phyloP scores from a whole-genome alignment of 53 echinoderm and acorn worm species.

The Echinometra lucunter region DNA sequence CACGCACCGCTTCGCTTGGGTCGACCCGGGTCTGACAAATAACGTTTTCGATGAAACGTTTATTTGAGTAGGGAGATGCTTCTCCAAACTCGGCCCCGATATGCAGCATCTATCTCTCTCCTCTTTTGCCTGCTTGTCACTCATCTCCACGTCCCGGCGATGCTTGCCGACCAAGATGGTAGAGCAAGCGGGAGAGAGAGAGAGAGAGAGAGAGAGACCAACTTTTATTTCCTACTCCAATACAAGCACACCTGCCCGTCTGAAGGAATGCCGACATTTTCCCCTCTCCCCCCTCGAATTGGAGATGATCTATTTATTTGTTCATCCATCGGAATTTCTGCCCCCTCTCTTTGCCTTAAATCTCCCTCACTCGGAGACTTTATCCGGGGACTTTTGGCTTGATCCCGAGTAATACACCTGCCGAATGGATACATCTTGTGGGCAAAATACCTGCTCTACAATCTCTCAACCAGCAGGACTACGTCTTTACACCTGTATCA shows the following conservation, averaged over 20 bases:
- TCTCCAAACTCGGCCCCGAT: constrained; percentile 63
- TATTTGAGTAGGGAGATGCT: constrained; percentile 67
- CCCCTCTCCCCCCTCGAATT: constrained; percentile 51
- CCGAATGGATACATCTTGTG: constrained; percentile 61
- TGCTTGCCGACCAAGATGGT: constrained; percentile 58
- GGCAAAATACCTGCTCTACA: constrained; percentile 2
- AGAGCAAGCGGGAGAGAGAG: not conserved
- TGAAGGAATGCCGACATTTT: constrained; percentile 64
- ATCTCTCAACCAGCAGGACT: not conserved
- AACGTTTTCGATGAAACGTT: constrained; percentile 69
- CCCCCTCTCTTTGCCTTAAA: constrained; percentile 48
- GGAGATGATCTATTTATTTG: constrained; percentile 71
- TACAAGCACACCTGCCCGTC: constrained; percentile 61
- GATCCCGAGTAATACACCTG: constrained; percentile 68
- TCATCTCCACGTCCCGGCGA: constrained; percentile 46
- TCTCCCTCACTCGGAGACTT: constrained; percentile 61
- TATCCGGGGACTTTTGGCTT: constrained; percentile 54
- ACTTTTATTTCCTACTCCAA: constrained; percentile 57
- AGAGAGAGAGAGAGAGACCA: constrained; percentile 12
- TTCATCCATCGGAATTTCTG: constrained; percentile 56
- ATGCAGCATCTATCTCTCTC: constrained; percentile 30
- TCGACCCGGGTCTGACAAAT: constrained; percentile 65
- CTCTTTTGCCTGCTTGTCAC: constrained; percentile 59
- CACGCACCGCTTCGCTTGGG: constrained; percentile 63
- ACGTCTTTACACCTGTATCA: constrained; percentile 56